Conservation (phyloP, 2,797 vertebrate species). For the Atherinosoma microstoma region DNA sequence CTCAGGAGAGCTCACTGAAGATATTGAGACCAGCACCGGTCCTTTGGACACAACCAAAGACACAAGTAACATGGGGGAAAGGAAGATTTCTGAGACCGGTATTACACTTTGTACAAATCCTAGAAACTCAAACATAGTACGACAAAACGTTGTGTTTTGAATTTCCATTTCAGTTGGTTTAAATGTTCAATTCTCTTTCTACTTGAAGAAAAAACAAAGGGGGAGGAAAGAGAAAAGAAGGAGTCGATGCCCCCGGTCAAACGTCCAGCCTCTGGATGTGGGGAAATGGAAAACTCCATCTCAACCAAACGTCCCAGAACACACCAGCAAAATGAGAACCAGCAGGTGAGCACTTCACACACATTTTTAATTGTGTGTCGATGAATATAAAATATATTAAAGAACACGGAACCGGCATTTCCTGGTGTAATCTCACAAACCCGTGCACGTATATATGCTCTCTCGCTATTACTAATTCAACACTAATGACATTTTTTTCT, state of each 20-base stretch:
- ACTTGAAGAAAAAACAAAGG: conserved; percentile 44
- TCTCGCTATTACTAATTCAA: conserved; percentile 6
- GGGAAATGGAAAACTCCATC: conserved; percentile 83
- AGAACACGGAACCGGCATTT: neutral
- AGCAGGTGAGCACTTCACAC: conserved; percentile 85
- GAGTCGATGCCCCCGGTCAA: conserved; percentile 84
- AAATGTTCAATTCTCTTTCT: conserved; percentile 13
- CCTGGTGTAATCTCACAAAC: conserved; percentile 16
- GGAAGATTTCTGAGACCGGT: conserved; percentile 87
- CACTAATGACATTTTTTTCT: neutral
- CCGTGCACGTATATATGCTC: neutral
- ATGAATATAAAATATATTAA: conserved; percentile 13
- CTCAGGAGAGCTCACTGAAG: conserved; percentile 88
- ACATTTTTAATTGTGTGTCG: conserved; percentile 13
- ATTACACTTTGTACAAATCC: conserved; percentile 25
- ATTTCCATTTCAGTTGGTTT: neutral
- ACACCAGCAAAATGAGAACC: conserved; percentile 90
- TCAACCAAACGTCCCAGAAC: conserved; percentile 89
- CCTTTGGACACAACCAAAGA: conserved; percentile 91
- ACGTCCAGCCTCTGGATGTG: conserved; percentile 82
- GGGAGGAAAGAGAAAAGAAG: conserved; percentile 84
- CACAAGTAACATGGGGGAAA: conserved; percentile 81
- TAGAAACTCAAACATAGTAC: conserved; percentile 1
- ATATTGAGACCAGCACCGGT: conserved; percentile 84
- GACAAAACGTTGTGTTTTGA: neutral